phyloP scores from a whole-genome alignment of 1,140 invertebrate species.

The Orchestia grillus region DNA sequence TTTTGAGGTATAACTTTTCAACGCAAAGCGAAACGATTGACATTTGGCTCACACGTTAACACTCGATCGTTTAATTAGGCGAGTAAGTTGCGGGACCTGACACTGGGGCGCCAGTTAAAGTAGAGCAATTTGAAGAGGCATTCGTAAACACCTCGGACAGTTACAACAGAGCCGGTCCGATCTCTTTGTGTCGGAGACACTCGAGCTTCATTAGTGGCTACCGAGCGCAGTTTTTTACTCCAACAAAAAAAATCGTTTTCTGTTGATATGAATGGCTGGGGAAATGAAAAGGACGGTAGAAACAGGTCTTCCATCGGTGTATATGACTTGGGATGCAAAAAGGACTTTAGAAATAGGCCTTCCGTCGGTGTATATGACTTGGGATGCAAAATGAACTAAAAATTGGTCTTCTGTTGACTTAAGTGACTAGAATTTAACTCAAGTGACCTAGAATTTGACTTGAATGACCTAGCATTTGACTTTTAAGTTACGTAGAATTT shows the following conservation, averaged over 20 bases:
- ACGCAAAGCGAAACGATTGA: too few relatives aligned
- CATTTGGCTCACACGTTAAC: not conserved
- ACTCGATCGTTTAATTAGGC: not conserved
- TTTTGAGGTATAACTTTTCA: too few relatives aligned
- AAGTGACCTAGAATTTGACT: too few relatives aligned
- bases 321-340: too few relatives aligned
- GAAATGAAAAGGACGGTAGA: not conserved
- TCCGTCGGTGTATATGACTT: too few relatives aligned
- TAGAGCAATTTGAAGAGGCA: not conserved
- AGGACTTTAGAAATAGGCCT: too few relatives aligned
- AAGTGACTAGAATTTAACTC: too few relatives aligned
- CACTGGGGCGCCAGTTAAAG: not conserved
- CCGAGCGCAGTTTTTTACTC: not conserved
- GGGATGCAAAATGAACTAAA: too few relatives aligned
- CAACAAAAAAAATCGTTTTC: not conserved
- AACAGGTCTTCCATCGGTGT: too few relatives aligned
- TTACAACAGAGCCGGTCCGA: not conserved
- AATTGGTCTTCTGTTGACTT: too few relatives aligned
- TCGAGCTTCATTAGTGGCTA: not conserved
- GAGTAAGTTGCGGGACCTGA: not conserved
- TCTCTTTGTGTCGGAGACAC: not conserved
- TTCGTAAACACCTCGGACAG: not conserved
- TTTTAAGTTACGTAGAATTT: too few relatives aligned
- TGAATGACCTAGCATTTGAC: too few relatives aligned
- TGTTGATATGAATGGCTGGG: not conserved